These are phyloP conservation scores for Lasioglossum calceatum DNA, from an alignment of 2,888 invertebrate species.

Conservation along the genomic window DNA sequence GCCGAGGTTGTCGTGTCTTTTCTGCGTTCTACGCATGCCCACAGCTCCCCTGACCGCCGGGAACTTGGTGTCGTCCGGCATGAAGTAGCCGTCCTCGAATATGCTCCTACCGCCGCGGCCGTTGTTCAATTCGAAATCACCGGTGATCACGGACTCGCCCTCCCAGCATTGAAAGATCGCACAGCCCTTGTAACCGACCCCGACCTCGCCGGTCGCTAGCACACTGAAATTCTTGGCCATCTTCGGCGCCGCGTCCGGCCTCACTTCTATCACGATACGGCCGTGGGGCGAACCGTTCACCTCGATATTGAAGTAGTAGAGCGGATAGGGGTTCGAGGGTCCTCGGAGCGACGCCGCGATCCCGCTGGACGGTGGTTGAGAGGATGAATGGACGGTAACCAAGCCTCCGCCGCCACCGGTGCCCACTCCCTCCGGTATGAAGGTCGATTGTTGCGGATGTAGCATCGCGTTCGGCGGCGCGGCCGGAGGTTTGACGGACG, in stretches of 20 bases:
- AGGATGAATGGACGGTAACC: slow-evolving; percentile 84
- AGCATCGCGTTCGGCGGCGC: slow-evolving; percentile 79
- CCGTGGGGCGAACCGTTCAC: slow-evolving; percentile 90
- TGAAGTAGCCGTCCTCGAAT: slow-evolving; percentile 91
- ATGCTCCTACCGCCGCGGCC: slow-evolving; percentile 92
- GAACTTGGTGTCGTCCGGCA: slow-evolving; percentile 93
- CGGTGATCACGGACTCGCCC: slow-evolving; percentile 92
- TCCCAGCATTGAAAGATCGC: slow-evolving; percentile 93
- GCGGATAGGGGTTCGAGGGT: slow-evolving; percentile 87
- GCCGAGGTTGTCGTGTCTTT: slow-evolving; percentile 91
- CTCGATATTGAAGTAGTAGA: slow-evolving; percentile 92
- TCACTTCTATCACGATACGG: slow-evolving; percentile 91
- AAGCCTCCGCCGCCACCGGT: slow-evolving; percentile 71
- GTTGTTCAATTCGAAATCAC: slow-evolving; percentile 92
- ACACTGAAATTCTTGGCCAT: slow-evolving; percentile 93
- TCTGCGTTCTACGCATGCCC: slow-evolving; percentile 93
- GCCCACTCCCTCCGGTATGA: slow-evolving; percentile 67
- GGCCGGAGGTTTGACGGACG: slow-evolving; percentile 79
- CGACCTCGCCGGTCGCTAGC: slow-evolving; percentile 90
- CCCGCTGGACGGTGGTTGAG: slow-evolving; percentile 81
- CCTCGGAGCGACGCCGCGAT: slow-evolving; percentile 84
- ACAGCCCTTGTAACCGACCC: slow-evolving; percentile 92
- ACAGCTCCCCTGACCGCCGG: slow-evolving; percentile 91
- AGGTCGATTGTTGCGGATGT: slow-evolving; percentile 78
- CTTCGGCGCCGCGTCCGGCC: slow-evolving; percentile 91